phyloP scores from a whole-genome alignment of 2,113 vertebrate genomes.

The Emberiza fucata region DNA sequence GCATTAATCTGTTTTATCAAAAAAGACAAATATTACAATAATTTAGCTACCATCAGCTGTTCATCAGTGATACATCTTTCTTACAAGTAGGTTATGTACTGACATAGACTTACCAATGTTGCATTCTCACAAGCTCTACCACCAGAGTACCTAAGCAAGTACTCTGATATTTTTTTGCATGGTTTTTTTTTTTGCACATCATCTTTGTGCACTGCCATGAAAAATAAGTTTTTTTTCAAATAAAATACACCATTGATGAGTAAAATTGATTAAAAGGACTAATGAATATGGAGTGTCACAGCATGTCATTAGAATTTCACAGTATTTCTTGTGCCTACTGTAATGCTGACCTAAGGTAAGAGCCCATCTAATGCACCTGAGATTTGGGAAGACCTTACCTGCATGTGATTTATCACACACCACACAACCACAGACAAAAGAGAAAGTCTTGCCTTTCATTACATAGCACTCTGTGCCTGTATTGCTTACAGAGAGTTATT shows the following conservation, averaged over 20 bases:
- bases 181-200: not conserved
- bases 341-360: not conserved
- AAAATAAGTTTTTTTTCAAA: not conserved
- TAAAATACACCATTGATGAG: not conserved
- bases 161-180: constrained; percentile 33
- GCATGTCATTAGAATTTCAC: constrained; percentile 34
- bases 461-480: not conserved
- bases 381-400: not conserved
- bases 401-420: constrained; percentile 36
- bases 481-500: not conserved
- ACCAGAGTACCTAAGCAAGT: not conserved
- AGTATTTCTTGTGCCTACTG: not conserved
- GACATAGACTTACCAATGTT: not conserved
- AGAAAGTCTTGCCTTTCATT: not conserved
- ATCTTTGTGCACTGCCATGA: not conserved
- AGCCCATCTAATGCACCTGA: not conserved
- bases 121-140: constrained; percentile 47
- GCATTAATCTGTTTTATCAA: constrained; percentile 29
- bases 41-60: not conserved
- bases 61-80: not conserved
- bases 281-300: constrained; percentile 9
- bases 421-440: not conserved
- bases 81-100: not conserved
- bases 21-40: constrained; percentile 49
- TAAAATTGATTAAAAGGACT: constrained; percentile 35